Percentiles rank a stretch among this genome's conserved stretches.
phyloP scores from a whole-genome alignment of 2,888 invertebrate genomes.

The Epinotia nisella region DNA sequence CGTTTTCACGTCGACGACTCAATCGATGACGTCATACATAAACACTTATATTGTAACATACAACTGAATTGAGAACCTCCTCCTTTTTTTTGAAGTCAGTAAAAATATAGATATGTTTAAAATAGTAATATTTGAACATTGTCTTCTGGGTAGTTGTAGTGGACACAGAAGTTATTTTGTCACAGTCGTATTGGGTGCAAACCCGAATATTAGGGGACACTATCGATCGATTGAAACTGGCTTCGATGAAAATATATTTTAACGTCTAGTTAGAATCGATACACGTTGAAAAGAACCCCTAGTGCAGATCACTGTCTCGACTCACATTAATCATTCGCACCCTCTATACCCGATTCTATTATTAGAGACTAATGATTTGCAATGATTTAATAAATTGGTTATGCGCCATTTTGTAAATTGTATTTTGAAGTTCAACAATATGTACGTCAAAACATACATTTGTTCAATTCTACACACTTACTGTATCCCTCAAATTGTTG shows the following conservation, averaged over 20 bases:
- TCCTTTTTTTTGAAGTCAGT: too few species aligned
- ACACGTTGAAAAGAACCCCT: constrained; percentile 47
- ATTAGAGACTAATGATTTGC: constrained; percentile 60
- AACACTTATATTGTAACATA: background rate
- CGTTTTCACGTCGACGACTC: background rate
- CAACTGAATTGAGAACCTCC: too few species aligned
- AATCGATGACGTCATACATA: constrained; percentile 17
- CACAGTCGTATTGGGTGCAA: background rate
- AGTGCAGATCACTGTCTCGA: constrained; percentile 47
- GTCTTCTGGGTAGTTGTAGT: background rate
- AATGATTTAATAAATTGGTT: constrained; percentile 56
- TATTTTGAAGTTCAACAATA: constrained; percentile 23
- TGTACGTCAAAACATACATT: constrained; percentile 27
- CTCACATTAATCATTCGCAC: constrained; percentile 62
- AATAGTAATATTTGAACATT: background rate
- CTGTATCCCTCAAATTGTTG: constrained; percentile 9
- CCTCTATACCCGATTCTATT: constrained; percentile 52
- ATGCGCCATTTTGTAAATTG: constrained; percentile 47
- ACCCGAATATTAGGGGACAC: background rate
- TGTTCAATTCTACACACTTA: constrained; percentile 32
- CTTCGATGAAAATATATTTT: constrained; percentile 16
- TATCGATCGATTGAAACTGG: constrained; percentile 29
- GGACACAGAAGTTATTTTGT: background rate
- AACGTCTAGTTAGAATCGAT: constrained; percentile 45
- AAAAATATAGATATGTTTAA: too few species aligned